Base-by-base conservation (phyloP, 1,140 invertebrate genomes). In the Anoplophora glabripennis region DNA sequence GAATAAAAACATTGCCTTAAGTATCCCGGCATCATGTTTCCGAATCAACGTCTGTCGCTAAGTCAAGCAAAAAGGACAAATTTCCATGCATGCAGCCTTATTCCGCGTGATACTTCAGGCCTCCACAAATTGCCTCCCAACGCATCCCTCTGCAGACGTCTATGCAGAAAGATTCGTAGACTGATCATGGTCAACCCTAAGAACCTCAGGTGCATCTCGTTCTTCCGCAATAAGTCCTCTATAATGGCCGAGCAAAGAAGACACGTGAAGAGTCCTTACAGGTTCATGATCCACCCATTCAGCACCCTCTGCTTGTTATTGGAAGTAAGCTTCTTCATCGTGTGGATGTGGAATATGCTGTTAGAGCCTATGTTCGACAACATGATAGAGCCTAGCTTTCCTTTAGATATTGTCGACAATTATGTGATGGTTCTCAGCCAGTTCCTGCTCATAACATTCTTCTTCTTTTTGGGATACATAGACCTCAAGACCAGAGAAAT, bases 211-310 rank as follows among this genome's bases (percentile, higher is more conserved):
- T 18, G 53, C 7, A 56, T 52, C 17, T 14, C 42, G 4, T 61
- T 61, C 38, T 61, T 57, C 35, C 7, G 59, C 10, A 61, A 61
- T 28, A 46, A 40, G 38, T 61, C 59, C 1, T 52, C 53, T n/a
- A 61, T 61, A 54, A 40, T 57, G 9, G 11, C 5, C 9, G 59
- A 61, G 37, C 59, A 61, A 40, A 61, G 21, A 54, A 11, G 59
- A 38, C 59, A 61, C 41, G 35, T 54, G 35, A 37, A 41, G 15
- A 53, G 59, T 40, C 34, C 53, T 14, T 44, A 44, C 12, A 3
- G 41, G 2, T 61, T 34, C 47, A 33, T 61, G 14, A 61, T 61
- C 42, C 59, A 61, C 47, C 59, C 59, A 10, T 61, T 61, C 37
- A 61, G 59, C 35, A 57, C 7, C 34, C 48, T 61, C 36, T 57